These are phyloP conservation scores for Pyrochroa serraticornis DNA, from an alignment of 2,888 invertebrate genomes.

Conservation along the genomic window DNA sequence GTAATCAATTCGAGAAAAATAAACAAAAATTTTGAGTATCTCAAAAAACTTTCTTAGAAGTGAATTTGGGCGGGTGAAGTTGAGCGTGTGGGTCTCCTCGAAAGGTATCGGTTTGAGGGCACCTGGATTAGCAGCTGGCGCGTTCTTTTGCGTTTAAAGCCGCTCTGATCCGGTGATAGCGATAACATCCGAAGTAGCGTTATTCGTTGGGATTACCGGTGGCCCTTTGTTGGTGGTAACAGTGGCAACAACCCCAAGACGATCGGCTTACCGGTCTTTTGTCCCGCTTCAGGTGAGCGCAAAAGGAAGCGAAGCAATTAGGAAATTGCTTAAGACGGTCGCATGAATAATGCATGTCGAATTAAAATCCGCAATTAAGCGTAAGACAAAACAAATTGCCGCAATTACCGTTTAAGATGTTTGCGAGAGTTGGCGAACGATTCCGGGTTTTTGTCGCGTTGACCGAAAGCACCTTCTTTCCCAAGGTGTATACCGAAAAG, in stretches of 20 bases:
- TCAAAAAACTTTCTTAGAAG: too few relatives aligned
- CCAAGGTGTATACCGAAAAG: constrained; percentile 35
- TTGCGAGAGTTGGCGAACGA: constrained; percentile 29
- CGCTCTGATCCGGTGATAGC: background rate
- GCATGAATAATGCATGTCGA: constrained; percentile 30
- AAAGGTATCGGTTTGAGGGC: constrained; percentile 15
- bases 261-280: background rate
- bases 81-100: too few relatives aligned
- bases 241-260: background rate
- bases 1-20: too few relatives aligned
- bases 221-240: background rate
- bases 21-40: too few relatives aligned
- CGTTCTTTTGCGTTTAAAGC: background rate
- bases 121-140: constrained; percentile 21
- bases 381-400: constrained; percentile 44
- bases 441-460: constrained; percentile 39
- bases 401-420: constrained; percentile 43
- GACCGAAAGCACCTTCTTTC: constrained; percentile 37
- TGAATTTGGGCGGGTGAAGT: too few relatives aligned
- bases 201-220: background rate
- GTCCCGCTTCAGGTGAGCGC: background rate
- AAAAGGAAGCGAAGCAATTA: too few relatives aligned
- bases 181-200: background rate
- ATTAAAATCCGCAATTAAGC: constrained; percentile 46
- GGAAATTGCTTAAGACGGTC: constrained; percentile 1